Conservation (phyloP, 2,113 vertebrate species). For the Sisor rabdophorus region DNA sequence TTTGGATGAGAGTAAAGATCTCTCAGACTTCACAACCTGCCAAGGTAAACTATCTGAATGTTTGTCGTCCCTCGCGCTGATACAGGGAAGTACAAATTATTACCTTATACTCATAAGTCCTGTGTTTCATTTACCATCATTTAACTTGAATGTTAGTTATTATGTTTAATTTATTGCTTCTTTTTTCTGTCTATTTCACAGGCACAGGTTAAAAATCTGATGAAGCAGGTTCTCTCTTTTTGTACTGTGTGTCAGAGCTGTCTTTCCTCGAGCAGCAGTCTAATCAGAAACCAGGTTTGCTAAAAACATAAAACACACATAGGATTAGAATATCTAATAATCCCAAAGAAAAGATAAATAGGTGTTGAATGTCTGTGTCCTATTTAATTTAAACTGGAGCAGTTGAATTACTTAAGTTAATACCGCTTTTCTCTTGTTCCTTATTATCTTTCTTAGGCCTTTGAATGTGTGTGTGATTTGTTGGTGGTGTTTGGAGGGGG, state of each 20-base stretch:
- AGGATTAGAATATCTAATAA: background rate
- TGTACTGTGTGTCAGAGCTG: slow-evolving; percentile 74
- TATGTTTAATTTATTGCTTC: no score
- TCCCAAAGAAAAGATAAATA: no score
- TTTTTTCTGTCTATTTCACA: slow-evolving; percentile 48
- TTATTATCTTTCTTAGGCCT: slow-evolving; percentile 68
- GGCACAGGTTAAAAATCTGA: slow-evolving; percentile 67
- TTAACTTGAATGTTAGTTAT: background rate
- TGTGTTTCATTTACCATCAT: background rate
- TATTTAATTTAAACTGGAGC: background rate
- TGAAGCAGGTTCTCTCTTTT: slow-evolving; percentile 62
- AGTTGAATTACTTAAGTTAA: background rate
- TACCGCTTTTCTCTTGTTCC: background rate
- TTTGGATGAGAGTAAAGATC: slow-evolving; percentile 73
- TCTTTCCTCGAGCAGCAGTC: slow-evolving; percentile 65
- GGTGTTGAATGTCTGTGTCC: no score
- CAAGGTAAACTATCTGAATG: slow-evolving; percentile 61
- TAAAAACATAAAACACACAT: background rate
- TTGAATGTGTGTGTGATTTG: slow-evolving; percentile 79
- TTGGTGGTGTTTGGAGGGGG: slow-evolving; percentile 74
- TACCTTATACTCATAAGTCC: background rate
- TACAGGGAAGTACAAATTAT: background rate
- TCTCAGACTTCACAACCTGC: slow-evolving; percentile 46
- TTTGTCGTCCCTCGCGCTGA: background rate
- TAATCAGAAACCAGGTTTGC: slow-evolving; percentile 76